Percentiles rank a stretch among this genome's conserved stretches.
Conservation (phyloP, 2,113 vertebrate genomes). For the Pteruthius melanotis region DNA sequence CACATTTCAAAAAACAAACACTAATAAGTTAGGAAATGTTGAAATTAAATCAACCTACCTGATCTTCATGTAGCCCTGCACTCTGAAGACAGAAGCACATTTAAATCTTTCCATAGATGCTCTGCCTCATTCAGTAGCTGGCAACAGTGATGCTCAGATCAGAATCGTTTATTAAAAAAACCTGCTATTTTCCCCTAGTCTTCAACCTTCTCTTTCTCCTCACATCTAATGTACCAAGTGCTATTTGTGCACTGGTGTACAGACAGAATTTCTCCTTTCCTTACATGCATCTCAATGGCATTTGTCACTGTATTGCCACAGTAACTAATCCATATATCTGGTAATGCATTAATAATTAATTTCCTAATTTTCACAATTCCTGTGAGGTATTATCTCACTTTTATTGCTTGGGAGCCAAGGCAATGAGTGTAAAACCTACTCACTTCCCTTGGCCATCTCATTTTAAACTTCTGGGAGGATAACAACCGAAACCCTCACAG, state of each 20-base stretch:
- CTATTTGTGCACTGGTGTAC: neutral
- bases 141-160: neutral
- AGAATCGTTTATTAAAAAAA: neutral
- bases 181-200: rapidly evolving
- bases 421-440: neutral
- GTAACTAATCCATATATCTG: neutral
- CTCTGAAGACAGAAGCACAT: neutral
- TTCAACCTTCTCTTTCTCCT: neutral
- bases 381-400: neutral
- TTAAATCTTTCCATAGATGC: neutral
- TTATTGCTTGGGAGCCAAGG: neutral
- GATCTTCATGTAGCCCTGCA: neutral
- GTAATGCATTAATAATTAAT: neutral
- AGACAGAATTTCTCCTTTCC: neutral
- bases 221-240: neutral
- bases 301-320: neutral
- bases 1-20: neutral
- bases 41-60: neutral
- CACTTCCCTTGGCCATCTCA: neutral
- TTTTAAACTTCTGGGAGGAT: neutral
- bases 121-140: neutral
- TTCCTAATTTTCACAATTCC: neutral
- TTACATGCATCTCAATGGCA: neutral
- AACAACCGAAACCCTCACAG: neutral
- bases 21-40: neutral